Conservation (phyloP, 2,113 vertebrate species). For the Protobothrops flavoviridis region DNA sequence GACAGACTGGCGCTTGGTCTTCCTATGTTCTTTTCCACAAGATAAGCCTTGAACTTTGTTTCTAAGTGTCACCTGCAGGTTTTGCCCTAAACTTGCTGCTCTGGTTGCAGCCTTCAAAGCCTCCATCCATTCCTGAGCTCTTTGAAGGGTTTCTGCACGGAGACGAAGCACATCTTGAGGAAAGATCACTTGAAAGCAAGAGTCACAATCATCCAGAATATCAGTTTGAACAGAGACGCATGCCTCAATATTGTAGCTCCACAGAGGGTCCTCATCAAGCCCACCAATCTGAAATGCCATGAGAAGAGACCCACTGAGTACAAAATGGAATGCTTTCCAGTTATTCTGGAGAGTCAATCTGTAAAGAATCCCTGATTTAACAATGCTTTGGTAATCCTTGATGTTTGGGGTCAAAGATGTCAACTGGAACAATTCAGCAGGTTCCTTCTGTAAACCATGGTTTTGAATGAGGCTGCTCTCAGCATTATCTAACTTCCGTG, state of each 20-base stretch:
- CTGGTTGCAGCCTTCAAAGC: slow-evolving; percentile 77
- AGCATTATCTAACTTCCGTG: slow-evolving; percentile 52
- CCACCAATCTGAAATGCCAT: slow-evolving; percentile 85
- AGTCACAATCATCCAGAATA: slow-evolving; percentile 75
- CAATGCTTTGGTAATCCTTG: slow-evolving; percentile 76
- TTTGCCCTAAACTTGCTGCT: slow-evolving; percentile 66
- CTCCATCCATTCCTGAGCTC: slow-evolving; percentile 90
- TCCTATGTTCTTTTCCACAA: slow-evolving; percentile 60
- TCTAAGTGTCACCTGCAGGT: slow-evolving; percentile 78
- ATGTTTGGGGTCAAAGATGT: slow-evolving; percentile 61
- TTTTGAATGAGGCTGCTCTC: slow-evolving; percentile 48
- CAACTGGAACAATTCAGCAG: slow-evolving; percentile 74
- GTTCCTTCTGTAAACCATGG: slow-evolving; percentile 65
- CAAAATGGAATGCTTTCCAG: slow-evolving; percentile 92
- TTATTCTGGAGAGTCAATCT: slow-evolving; percentile 87
- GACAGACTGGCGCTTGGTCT: slow-evolving; percentile 89
- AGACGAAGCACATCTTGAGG: slow-evolving; percentile 85
- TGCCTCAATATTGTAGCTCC: slow-evolving; percentile 79
- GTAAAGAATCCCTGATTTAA: slow-evolving; percentile 88
- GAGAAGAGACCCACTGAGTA: slow-evolving; percentile 82
- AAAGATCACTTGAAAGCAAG: slow-evolving; percentile 87
- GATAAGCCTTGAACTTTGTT: slow-evolving; percentile 73
- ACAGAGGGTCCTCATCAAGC: slow-evolving; percentile 83
- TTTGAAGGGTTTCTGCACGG: slow-evolving; percentile 80
- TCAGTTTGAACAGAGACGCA: slow-evolving; percentile 83